Conservation (phyloP, 2,888 invertebrate species). For the Sphinx pinastri region DNA sequence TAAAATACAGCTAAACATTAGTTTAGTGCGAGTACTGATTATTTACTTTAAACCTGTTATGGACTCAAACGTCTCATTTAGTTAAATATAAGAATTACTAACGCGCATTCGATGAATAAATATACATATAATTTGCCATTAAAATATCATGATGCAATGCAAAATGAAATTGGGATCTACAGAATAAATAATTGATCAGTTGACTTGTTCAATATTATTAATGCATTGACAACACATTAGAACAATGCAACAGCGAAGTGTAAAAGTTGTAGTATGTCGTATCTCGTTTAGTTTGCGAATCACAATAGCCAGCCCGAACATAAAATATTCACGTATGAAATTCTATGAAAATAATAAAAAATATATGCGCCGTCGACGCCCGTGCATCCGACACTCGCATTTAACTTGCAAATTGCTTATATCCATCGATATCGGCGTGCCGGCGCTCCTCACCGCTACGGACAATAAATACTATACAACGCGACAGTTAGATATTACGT, state of each 20-base stretch:
- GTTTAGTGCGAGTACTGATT: too few relatives aligned
- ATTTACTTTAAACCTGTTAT: too few relatives aligned
- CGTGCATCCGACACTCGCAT: constrained; percentile 71
- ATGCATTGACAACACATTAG: neutral
- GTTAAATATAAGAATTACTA: too few relatives aligned
- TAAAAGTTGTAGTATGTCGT: neutral
- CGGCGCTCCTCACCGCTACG: constrained; percentile 43
- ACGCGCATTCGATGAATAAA: too few relatives aligned
- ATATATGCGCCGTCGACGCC: constrained; percentile 50
- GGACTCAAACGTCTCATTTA: too few relatives aligned
- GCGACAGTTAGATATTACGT: constrained; percentile 20
- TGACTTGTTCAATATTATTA: too few relatives aligned
- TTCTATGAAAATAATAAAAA: constrained; percentile 68
- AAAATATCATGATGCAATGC: too few relatives aligned
- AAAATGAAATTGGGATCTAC: too few relatives aligned
- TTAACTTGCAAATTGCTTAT: constrained; percentile 82
- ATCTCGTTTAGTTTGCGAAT: constrained; percentile 36
- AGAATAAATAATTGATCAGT: too few relatives aligned
- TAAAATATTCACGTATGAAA: constrained; percentile 61
- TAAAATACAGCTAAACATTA: too few relatives aligned
- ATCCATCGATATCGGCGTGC: constrained; percentile 68
- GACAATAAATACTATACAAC: constrained; percentile 37
- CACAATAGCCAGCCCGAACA: constrained; percentile 42
- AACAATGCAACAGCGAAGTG: neutral
- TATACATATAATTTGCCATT: too few relatives aligned